Evolutionary conservation across 2,797 vertebrate species (phyloP).

Genomic region (Prunella strophiata): DNA sequence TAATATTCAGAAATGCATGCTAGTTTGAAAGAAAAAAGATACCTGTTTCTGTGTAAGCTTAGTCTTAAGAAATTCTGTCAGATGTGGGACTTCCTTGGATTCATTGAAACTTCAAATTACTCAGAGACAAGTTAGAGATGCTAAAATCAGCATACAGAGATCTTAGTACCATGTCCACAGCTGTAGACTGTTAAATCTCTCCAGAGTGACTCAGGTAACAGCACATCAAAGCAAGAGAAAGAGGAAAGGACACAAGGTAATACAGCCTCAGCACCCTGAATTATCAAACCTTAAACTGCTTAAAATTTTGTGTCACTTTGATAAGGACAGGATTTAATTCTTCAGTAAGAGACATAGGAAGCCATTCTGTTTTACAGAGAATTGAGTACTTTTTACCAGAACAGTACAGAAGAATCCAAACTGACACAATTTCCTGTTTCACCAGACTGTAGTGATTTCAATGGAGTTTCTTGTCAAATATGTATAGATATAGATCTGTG

Average conservation of each 20-base stretch:
- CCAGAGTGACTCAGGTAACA: neutral
- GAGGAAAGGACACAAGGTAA: neutral
- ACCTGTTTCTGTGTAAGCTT: neutral
- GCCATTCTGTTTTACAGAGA: neutral
- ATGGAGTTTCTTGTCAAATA: neutral
- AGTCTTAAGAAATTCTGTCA: neutral
- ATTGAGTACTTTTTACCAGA: neutral
- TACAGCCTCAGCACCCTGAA: neutral
- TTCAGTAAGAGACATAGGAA: neutral
- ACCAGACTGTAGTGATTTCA: neutral
- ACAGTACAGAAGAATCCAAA: neutral
- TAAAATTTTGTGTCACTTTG: neutral
- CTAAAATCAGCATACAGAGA: neutral
- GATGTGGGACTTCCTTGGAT: neutral
- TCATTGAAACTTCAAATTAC: neutral
- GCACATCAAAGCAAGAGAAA: neutral
- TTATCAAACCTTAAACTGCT: neutral
- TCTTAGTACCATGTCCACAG: neutral
- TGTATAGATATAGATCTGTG: neutral
- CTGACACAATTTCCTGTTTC: neutral
- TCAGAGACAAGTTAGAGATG: neutral
- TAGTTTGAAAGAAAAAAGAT: neutral
- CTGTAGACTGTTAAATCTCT: neutral
- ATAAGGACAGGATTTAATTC: neutral
- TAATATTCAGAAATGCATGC: neutral